Percentiles rank a stretch among this genome's conserved stretches.
Conservation (phyloP, 1,140 invertebrate genomes). For the Macrotrachela quadricornifera region DNA sequence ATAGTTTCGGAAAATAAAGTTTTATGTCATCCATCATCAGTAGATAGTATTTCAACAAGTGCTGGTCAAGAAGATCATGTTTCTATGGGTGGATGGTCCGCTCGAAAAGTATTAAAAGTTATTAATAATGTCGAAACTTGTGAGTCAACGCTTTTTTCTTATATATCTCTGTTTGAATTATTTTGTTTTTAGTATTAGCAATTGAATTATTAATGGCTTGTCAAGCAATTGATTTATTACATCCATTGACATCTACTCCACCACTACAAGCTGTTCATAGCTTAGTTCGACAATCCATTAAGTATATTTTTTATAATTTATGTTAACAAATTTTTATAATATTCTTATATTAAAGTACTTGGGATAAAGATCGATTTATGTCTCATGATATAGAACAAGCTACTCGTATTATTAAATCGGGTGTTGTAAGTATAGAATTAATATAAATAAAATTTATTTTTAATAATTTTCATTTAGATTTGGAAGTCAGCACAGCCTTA, state of each 20-base stretch:
- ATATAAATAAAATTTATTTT: too few species aligned
- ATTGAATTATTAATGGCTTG: constrained; percentile 49
- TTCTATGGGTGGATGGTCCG: constrained; percentile 50
- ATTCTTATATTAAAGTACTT: constrained; percentile 27
- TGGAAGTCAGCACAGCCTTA: too few species aligned
- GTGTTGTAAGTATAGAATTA: too few species aligned
- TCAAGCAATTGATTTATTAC: constrained; percentile 50
- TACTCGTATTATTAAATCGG: too few species aligned
- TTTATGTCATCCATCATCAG: constrained; percentile 47
- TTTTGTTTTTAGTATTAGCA: constrained; percentile 39
- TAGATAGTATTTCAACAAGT: constrained; percentile 48
- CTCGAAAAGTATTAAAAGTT: constrained; percentile 42
- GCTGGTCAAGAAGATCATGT: constrained; percentile 56
- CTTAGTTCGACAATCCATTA: constrained; percentile 34
- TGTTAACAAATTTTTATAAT: background rate
- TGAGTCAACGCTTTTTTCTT: constrained; percentile 6
- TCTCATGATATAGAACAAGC: constrained; percentile 43
- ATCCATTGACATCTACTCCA: constrained; percentile 45
- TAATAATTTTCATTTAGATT: too few species aligned
- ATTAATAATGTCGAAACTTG: constrained; percentile 43
- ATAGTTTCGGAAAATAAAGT: constrained; percentile 49
- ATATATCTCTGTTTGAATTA: background rate
- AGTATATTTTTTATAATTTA: constrained; percentile 2
- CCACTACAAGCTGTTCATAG: constrained; percentile 47
- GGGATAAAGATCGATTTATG: constrained; percentile 45